phyloP scores from a whole-genome alignment of 1,140 invertebrate species.

The Drosophila lacertosa region DNA sequence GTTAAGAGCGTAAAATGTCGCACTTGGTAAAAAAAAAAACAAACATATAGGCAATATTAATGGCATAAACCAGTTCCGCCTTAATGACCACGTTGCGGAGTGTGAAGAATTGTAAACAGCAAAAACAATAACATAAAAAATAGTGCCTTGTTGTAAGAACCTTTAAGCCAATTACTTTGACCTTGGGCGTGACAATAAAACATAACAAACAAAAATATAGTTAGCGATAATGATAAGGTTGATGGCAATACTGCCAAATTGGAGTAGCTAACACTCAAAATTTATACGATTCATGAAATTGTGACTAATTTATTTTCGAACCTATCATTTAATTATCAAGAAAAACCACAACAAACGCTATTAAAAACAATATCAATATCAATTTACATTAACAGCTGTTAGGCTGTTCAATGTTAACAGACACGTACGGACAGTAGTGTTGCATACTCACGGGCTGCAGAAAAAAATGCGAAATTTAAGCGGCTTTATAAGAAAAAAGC shows the following conservation, averaged over 20 bases:
- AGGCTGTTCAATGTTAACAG: slow-evolving; percentile 2
- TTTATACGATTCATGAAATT: slow-evolving; percentile 12
- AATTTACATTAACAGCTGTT: slow-evolving; percentile 12
- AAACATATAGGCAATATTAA: slow-evolving; percentile 21
- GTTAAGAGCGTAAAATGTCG: slow-evolving; percentile 5
- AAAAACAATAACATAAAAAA: no score
- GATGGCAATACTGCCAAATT: slow-evolving; percentile 27
- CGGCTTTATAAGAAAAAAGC: slow-evolving; percentile 11
- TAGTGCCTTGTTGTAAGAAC: slow-evolving; percentile 10
- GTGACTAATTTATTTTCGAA: slow-evolving; percentile 8
- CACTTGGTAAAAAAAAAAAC: slow-evolving; percentile 8
- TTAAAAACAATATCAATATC: slow-evolving; percentile 1
- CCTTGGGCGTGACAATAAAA: slow-evolving; percentile 37
- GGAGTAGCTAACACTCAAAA: slow-evolving; percentile 8
- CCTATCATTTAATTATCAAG: background rate
- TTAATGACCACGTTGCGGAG: slow-evolving; percentile 48
- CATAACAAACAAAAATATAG: slow-evolving; percentile 19
- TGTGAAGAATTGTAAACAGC: slow-evolving; percentile 42
- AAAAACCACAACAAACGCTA: slow-evolving; percentile 28
- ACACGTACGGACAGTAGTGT: background rate
- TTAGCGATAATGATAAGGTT: slow-evolving; percentile 2
- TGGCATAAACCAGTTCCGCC: slow-evolving; percentile 54
- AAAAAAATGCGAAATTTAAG: slow-evolving; percentile 10
- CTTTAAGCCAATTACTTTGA: slow-evolving; percentile 37
- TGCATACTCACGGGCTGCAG: slow-evolving; percentile 28